Conservation (phyloP, 2,113 vertebrate genomes). For the Aythya baeri region DNA sequence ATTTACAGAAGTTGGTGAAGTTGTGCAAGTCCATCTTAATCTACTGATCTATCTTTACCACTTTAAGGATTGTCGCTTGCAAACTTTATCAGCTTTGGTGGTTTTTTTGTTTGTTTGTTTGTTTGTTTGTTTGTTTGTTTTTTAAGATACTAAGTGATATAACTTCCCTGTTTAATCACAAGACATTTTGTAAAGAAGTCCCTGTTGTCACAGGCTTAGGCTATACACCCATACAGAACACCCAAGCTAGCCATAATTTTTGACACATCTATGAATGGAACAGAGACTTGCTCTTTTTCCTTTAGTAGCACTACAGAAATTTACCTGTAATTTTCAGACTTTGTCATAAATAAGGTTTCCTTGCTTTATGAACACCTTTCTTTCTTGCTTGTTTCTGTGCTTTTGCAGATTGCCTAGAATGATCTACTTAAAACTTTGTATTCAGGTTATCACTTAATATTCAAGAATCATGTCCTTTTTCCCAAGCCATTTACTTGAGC, state of each 20-base stretch:
- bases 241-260: neutral
- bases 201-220: neutral
- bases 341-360: neutral
- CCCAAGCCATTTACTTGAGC: neutral
- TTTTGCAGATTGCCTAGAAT: neutral
- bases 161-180: neutral
- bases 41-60: neutral
- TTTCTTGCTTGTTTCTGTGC: neutral
- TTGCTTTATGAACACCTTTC: neutral
- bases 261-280: neutral
- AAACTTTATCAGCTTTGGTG: neutral
- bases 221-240: neutral
- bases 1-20: neutral
- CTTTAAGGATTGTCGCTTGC: neutral
- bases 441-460: neutral
- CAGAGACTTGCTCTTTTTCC: neutral
- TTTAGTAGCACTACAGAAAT: neutral
- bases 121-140: neutral
- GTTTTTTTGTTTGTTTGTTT: too few relatives aligned
- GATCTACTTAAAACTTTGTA: neutral
- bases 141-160: neutral
- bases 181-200: neutral
- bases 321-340: neutral
- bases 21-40: neutral
- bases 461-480: neutral